Evolutionary conservation across 2,113 vertebrate genomes (phyloP).

Genomic region (Lepisosteus oculatus): DNA sequence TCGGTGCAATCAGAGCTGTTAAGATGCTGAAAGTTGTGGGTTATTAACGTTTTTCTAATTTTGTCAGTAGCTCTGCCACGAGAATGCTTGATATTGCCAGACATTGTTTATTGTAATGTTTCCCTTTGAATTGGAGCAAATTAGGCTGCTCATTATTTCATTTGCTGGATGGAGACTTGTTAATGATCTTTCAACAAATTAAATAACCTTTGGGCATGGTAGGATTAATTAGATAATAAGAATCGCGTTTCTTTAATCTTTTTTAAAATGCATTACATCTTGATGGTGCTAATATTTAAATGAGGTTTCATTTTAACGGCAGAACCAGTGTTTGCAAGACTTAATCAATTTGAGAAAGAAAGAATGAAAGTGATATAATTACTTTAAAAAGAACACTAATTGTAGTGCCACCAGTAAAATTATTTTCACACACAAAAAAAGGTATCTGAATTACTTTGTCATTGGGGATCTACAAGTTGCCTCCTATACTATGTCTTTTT

Average conservation of each 20-base stretch:
- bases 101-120: constrained; percentile 58
- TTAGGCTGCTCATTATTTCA: constrained; percentile 70
- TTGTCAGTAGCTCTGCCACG: constrained; percentile 44
- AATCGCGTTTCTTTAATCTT: constrained; percentile 63
- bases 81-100: constrained; percentile 49
- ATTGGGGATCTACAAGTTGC: neutral
- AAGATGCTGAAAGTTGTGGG: constrained; percentile 51
- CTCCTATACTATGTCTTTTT: neutral
- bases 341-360: constrained; percentile 34
- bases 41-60: constrained; percentile 60
- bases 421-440: neutral
- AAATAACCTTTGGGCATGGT: constrained; percentile 65
- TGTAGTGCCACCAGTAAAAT: constrained; percentile 10
- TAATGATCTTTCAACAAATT: constrained; percentile 72
- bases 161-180: constrained; percentile 63
- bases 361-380: constrained; percentile 51
- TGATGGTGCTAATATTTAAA: constrained; percentile 57
- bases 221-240: constrained; percentile 72
- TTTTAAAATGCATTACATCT: constrained; percentile 56
- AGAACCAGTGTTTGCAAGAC: constrained; percentile 36
- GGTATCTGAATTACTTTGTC: neutral
- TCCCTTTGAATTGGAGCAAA: constrained; percentile 60
- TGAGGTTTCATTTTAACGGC: constrained; percentile 58
- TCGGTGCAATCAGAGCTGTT: constrained; percentile 54
- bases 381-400: constrained; percentile 47